Percentiles rank a stretch among this genome's conserved stretches.
These are phyloP conservation scores for Melospiza melodia DNA, from an alignment of 2,113 vertebrate genomes.

Conservation along the genomic window DNA sequence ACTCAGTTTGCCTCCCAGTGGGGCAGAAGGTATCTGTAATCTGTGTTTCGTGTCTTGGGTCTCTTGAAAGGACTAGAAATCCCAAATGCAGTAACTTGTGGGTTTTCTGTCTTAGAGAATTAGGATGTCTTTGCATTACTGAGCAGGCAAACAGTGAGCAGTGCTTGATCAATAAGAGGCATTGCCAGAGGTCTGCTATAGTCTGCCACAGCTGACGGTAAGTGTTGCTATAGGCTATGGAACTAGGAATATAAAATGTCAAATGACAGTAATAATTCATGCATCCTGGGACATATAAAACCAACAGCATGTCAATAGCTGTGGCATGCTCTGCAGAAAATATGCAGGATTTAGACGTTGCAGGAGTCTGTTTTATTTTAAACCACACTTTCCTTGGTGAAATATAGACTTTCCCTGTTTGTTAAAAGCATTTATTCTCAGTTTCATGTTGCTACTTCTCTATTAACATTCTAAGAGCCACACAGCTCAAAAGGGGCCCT, in stretches of 20 bases:
- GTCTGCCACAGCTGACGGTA: conserved; percentile 37
- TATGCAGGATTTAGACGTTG: conserved; percentile 54
- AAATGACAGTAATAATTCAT: conserved; percentile 74
- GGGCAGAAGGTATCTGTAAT: background rate
- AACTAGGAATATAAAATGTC: conserved; percentile 65
- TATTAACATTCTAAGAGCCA: conserved; percentile 23
- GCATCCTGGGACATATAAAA: conserved; percentile 69
- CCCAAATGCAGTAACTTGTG: background rate
- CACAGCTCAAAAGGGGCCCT: background rate
- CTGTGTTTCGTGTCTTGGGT: background rate
- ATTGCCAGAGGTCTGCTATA: conserved; percentile 56
- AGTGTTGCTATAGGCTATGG: conserved; percentile 66
- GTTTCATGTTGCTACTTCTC: conserved; percentile 2
- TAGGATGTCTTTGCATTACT: conserved; percentile 65
- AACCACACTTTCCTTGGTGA: conserved; percentile 20
- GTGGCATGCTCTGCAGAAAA: conserved; percentile 61
- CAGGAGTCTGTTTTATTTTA: conserved; percentile 37
- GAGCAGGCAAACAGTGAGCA: conserved; percentile 42
- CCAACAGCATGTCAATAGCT: conserved; percentile 68
- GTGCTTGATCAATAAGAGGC: conserved; percentile 62
- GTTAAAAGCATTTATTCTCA: conserved; percentile 7
- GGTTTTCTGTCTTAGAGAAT: conserved; percentile 49
- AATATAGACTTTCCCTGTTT: conserved; percentile 29
- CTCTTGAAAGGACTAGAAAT: conserved; percentile 37
- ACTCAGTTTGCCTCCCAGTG: background rate